These are phyloP conservation scores for Heteronetta atricapilla DNA, from an alignment of 2,113 vertebrate species.

Conservation along the genomic window DNA sequence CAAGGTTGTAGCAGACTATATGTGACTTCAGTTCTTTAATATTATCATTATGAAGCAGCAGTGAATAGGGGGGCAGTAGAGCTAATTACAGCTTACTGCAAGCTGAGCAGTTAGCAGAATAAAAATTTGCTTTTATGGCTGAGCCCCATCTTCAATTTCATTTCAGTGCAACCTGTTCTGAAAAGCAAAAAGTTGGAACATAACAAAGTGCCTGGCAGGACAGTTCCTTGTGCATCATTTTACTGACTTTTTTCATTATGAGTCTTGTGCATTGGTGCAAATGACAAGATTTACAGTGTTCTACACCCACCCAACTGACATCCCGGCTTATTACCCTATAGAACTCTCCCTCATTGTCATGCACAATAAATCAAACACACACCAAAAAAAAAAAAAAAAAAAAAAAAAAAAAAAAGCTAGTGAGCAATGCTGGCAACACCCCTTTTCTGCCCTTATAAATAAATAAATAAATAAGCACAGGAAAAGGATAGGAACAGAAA, in stretches of 20 bases:
- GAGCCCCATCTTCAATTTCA: constrained; percentile 36
- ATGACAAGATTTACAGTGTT: neutral
- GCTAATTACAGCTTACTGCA: constrained; percentile 17
- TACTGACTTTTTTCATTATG: neutral
- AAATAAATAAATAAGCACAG: neutral
- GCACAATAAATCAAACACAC: neutral
- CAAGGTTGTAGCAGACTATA: neutral
- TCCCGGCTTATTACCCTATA: neutral
- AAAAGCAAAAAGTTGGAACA: neutral
- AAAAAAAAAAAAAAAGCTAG: too few relatives aligned
- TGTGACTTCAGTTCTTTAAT: neutral
- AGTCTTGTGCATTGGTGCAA: neutral
- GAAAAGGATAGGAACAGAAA: neutral
- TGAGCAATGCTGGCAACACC: neutral
- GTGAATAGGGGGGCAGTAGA: constrained; percentile 9
- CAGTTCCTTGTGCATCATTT: neutral
- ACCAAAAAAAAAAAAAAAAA: neutral
- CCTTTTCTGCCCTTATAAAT: neutral
- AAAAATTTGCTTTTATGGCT: constrained; percentile 12
- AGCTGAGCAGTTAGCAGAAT: neutral
- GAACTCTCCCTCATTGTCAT: neutral
- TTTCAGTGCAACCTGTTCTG: neutral
- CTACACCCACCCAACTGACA: neutral
- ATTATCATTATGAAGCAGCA: neutral
- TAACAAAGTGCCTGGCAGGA: neutral